These are phyloP conservation scores for Aleiodes alternator DNA, from an alignment of 2,888 invertebrate genomes.

Conservation along the genomic window DNA sequence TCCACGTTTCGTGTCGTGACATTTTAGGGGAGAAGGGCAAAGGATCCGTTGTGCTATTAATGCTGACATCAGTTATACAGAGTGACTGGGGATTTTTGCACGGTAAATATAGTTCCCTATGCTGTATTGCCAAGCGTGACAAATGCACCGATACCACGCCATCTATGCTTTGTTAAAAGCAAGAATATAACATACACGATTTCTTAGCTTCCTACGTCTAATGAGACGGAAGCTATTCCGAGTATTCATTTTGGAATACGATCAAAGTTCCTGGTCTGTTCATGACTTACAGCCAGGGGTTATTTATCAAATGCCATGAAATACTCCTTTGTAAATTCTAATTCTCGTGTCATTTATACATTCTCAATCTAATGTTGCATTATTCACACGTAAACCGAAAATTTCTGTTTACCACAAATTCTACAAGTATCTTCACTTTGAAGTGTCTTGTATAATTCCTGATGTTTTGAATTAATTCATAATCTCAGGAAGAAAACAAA, in stretches of 20 bases:
- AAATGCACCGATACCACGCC: constrained; percentile 43
- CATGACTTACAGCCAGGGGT: constrained; percentile 13
- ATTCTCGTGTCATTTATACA: constrained; percentile 16
- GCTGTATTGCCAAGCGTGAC: constrained; percentile 43
- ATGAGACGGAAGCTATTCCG: constrained; percentile 66
- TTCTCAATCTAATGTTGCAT: not conserved
- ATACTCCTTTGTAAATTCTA: not conserved
- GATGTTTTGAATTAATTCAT: constrained; percentile 3
- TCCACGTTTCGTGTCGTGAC: not conserved
- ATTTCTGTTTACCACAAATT: not conserved
- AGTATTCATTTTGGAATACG: constrained; percentile 58
- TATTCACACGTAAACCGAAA: not conserved
- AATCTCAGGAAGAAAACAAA: not conserved
- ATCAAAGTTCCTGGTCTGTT: constrained; percentile 40
- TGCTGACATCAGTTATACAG: constrained; percentile 38
- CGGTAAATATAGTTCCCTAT: not conserved
- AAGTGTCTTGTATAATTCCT: not conserved
- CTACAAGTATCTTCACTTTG: not conserved
- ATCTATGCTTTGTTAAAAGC: not conserved
- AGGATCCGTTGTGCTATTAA: constrained; percentile 22
- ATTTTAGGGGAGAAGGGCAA: not conserved
- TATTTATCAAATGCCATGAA: constrained; percentile 21
- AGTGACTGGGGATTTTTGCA: constrained; percentile 43
- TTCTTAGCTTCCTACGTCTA: constrained; percentile 50
- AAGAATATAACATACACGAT: constrained; percentile 12